Evolutionary conservation across 1,140 invertebrate genomes (phyloP).

Genomic region (Trichonephila clavipes): DNA sequence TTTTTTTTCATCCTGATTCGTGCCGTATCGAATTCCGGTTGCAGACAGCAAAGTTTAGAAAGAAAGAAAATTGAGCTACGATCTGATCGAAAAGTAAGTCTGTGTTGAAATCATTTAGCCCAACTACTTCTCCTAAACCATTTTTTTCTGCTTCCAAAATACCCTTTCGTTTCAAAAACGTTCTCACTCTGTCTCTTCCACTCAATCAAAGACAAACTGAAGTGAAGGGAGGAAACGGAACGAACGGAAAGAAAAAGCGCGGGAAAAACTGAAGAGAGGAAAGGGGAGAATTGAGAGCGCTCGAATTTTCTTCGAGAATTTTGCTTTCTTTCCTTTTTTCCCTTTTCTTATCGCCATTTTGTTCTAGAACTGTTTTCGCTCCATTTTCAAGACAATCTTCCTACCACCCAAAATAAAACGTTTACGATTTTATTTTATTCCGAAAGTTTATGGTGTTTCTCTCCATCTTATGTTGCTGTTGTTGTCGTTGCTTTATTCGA

Average conservation of each 20-base stretch:
- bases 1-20: neutral
- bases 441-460: slow-evolving; percentile 78
- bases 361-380: slow-evolving; percentile 46
- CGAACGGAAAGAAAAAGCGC: neutral
- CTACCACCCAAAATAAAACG: slow-evolving; percentile 42
- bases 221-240: slow-evolving; percentile 28
- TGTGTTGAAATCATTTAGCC: slow-evolving; percentile 47
- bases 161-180: neutral
- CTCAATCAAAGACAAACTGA: slow-evolving; percentile 60
- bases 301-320: slow-evolving; percentile 16
- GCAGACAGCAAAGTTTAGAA: neutral
- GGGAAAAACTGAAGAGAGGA: slow-evolving; percentile 13
- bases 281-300: slow-evolving; percentile 34
- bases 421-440: slow-evolving; percentile 80
- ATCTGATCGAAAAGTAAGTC: neutral
- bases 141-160: neutral
- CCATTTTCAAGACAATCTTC: slow-evolving; percentile 79
- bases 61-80: neutral
- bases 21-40: neutral
- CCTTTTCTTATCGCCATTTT: slow-evolving; percentile 31
- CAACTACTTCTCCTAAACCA: neutral
- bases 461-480: neutral
- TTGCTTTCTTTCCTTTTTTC: neutral
- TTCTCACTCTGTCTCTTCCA: slow-evolving; percentile 2
- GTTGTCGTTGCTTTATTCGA: neutral